A percentile compares a stretch with the other conserved stretches of the same genome.
Conservation (phyloP, 2,888 invertebrate genomes). For the Stenolophus ochropezus region DNA sequence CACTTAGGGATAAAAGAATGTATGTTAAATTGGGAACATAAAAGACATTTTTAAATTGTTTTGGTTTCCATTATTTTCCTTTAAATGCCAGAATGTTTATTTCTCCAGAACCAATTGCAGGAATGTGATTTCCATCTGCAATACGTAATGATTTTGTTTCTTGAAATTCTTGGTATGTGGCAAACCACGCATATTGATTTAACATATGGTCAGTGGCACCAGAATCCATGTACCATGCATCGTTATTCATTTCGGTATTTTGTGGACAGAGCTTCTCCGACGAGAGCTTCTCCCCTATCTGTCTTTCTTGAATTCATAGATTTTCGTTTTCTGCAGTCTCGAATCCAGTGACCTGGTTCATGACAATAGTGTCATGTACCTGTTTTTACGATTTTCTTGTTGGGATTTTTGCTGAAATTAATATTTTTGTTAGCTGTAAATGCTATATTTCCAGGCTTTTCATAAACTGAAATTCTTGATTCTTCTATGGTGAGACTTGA, state of each 20-base stretch:
- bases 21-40: no score
- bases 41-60: no score
- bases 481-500: not conserved
- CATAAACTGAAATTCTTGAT: no score
- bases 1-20: slow-evolving; percentile 49
- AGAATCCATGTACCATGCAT: not conserved
- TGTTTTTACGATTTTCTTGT: not conserved
- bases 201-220: not conserved
- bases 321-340: not conserved
- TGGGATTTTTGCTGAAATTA: no score
- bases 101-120: no score
- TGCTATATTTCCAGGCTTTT: no score
- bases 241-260: not conserved
- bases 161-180: not conserved
- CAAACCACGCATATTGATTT: not conserved
- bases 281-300: not conserved
- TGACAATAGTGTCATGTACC: not conserved
- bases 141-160: not conserved
- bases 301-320: no score
- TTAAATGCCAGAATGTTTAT: no score
- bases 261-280: not conserved
- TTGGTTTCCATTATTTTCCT: no score
- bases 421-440: no score
- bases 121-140: no score
- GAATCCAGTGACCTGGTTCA: not conserved